Base-by-base conservation (phyloP, 2,113 vertebrate species). In the Gambusia affinis region DNA sequence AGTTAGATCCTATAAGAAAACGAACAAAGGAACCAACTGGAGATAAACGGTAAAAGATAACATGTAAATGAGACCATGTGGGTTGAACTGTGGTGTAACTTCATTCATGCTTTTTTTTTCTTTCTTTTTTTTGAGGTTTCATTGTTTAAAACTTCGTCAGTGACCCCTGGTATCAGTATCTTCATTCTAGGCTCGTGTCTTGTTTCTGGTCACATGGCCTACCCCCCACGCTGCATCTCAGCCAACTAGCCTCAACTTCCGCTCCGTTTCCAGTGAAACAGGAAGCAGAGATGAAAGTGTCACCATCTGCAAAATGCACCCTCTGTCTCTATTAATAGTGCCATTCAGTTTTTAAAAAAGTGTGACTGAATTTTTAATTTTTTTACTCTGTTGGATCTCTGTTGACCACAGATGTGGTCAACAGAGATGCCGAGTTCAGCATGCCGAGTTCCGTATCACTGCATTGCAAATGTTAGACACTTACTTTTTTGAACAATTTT, bases 221-320 rank as follows among this genome's bases (percentile, higher is more conserved):
- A 57, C 81, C 61, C 10, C 51, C 19, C 51, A 10, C 51, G 24
- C 77, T 74, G 76, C 84, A 77, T 85, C 73, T 89, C 75, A 76
- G 83, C 74, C 83, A 86, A 86, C 83, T 70, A 63, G 76, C 82
- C 81, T 88, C 71, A 86, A 89, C 90, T 94, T 95, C 94, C 94
- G 90, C 83, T 75, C 69, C 19, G 44, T 89, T 95, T 95, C 93
- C 81, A 88, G 82, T 90, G 70, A 93, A 92, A 85, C 92, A 94
- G 92, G 92, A 94, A 93, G 89, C 78, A 85, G 80, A 84, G 87
- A 89, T 84, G 67, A 93, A 93, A 90, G 81, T 91, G 87, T 90
- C 84, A 79, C 83, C 87, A 87, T 91, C 88, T 90, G 86, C 87
- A 90, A 81, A 88, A 80, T 31, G 83, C 63, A 63, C 67, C 76